Evolutionary conservation across 53 echinoderm and acorn worm genomes (phyloP).

Genomic region (Apostichopus leukothele): DNA sequence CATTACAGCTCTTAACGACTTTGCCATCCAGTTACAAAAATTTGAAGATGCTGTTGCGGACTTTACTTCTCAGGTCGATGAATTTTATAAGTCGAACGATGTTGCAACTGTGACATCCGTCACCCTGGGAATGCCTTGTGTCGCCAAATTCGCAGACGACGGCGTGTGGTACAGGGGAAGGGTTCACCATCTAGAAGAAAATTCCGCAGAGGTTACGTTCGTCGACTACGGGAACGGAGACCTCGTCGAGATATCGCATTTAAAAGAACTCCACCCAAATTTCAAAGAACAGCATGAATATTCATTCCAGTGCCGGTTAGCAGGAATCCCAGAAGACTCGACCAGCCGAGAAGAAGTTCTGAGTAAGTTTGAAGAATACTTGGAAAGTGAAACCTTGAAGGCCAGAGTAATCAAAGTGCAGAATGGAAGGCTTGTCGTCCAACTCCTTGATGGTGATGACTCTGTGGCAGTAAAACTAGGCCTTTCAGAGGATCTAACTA

Average conservation of each 20-base stretch:
- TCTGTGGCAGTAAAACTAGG: slow-evolving; percentile 25
- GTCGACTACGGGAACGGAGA: slow-evolving; percentile 94
- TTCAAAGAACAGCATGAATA: slow-evolving; percentile 29
- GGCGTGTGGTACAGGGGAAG: slow-evolving; percentile 87
- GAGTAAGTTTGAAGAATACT: slow-evolving; percentile 32
- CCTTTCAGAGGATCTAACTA: slow-evolving; percentile 15
- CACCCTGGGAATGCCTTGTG: slow-evolving; percentile 58
- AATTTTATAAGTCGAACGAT: slow-evolving; percentile 49
- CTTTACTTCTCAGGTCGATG: slow-evolving; percentile 53
- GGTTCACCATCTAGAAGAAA: slow-evolving; percentile 50
- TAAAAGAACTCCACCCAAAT: slow-evolving; percentile 52
- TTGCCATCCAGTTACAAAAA: slow-evolving; percentile 40
- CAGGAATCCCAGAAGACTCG: slow-evolving; percentile 14
- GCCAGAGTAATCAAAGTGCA: slow-evolving; percentile 1
- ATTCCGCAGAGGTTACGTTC: slow-evolving; percentile 61
- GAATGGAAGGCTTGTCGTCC: slow-evolving; percentile 19
- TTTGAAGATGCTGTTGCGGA: slow-evolving; percentile 48
- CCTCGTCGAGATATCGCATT: slow-evolving; percentile 38
- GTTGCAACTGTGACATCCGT: slow-evolving; percentile 18
- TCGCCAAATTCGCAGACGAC: slow-evolving; percentile 77
- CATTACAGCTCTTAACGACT: slow-evolving; percentile 7
- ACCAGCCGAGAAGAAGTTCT: background rate
- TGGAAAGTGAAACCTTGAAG: slow-evolving; percentile 31
- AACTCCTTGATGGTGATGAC: slow-evolving; percentile 30
- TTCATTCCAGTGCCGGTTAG: slow-evolving; percentile 42